These are phyloP conservation scores for Lutjanus erythropterus DNA, from an alignment of 2,113 vertebrate genomes.

Conservation along the genomic window DNA sequence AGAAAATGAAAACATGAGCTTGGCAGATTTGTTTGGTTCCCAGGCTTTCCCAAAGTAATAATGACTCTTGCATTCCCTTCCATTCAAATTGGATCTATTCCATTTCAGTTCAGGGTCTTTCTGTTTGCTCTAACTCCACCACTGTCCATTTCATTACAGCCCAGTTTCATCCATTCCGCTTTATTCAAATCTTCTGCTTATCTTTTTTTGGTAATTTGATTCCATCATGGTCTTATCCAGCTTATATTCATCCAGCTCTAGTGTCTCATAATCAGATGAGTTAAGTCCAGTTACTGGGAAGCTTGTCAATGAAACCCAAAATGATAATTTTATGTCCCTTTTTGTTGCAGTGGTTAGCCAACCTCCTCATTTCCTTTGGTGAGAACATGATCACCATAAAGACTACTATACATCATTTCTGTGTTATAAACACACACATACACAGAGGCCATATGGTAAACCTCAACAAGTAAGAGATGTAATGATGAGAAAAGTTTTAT, in stretches of 20 bases:
- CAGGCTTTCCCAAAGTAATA: no score
- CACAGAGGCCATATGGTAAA: slow-evolving; percentile 24
- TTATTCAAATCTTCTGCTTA: neutral
- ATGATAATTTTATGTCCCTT: slow-evolving; percentile 10
- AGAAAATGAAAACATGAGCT: no score
- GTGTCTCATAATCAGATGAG: neutral
- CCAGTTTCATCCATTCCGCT: neutral
- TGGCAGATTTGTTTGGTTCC: no score
- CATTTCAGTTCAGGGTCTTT: neutral
- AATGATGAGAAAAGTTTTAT: slow-evolving; percentile 18
- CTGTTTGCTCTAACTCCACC: neutral
- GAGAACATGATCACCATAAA: slow-evolving; percentile 55
- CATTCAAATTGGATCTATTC: neutral
- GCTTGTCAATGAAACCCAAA: slow-evolving; percentile 54
- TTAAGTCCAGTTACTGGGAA: neutral
- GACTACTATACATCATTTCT: neutral
- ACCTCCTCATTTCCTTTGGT: slow-evolving; percentile 45
- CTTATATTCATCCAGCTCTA: neutral
- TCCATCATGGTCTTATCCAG: neutral
- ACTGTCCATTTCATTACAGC: neutral
- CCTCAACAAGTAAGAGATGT: neutral
- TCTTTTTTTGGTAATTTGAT: neutral
- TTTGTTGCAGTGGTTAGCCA: slow-evolving; percentile 47
- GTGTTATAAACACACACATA: slow-evolving; percentile 35
- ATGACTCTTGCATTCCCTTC: neutral